Evolutionary conservation across 2,113 vertebrate species (phyloP).

Genomic region (Hylia prasina): DNA sequence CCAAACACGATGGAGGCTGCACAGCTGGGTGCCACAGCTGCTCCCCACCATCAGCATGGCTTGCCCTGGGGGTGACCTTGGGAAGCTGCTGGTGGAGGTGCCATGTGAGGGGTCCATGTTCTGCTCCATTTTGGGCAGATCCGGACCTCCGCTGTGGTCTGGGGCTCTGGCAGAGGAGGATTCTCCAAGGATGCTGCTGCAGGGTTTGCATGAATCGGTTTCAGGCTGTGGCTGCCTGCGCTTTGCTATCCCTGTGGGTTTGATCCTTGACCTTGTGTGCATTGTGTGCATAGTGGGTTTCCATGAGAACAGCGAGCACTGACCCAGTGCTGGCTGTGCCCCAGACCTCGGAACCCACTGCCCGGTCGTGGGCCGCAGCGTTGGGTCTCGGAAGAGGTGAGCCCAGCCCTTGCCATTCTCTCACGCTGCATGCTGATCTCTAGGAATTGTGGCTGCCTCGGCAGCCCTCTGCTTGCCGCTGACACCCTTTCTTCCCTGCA

Average conservation of each 20-base stretch:
- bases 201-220: accelerated
- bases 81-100: not conserved
- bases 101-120: accelerated
- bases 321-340: accelerated
- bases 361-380: accelerated
- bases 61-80: not conserved
- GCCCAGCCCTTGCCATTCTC: not conserved
- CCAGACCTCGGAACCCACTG: accelerated
- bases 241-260: accelerated
- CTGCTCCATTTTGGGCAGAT: not conserved
- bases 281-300: not conserved
- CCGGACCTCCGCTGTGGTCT: not conserved
- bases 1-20: not conserved
- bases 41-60: not conserved
- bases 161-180: not conserved
- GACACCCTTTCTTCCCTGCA: accelerated
- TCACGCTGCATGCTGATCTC: not conserved
- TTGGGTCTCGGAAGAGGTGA: accelerated
- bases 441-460: not conserved
- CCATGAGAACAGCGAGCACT: accelerated
- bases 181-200: not conserved
- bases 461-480: not conserved
- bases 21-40: not conserved
- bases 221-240: accelerated
- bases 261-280: not conserved